Evolutionary conservation across 2,797 vertebrate genomes (phyloP), one percentile per base, ranked within the genome.

Genomic region (Xenops minutus): DNA sequence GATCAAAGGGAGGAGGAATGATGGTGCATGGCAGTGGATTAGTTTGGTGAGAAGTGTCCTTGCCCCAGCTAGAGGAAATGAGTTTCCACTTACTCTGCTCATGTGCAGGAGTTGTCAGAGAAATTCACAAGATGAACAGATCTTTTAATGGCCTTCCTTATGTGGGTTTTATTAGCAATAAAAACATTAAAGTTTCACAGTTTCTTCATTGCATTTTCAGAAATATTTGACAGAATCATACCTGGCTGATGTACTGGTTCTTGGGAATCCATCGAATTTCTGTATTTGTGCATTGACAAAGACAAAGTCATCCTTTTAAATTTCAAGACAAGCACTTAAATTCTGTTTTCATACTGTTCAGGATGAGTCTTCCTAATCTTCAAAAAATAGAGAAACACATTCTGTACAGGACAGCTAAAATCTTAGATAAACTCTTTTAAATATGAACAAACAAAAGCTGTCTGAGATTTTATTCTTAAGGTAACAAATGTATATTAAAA

Each of bases 141-240:
- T 55, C 23, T 95, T 93, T 81, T 41, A 85, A 61, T 66, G 58
- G 37, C 17, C 92, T 96, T 95, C 32, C 59, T 76, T 62, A 62
- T 8, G 17, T 64, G 44, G 21, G 39, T 93, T 93, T 94, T 89
- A 62, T 85, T 94, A 89, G 23, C 36, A 76, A 92, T 64, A 51
- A 91, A 89, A 79, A 29, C 46, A 34, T 91, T 71, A 34, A 30
- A 68, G 32, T 80, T 94, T 93, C 39, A 71, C 14, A 34, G 18
- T 95, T 97, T 89, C 83, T 89, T 95, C 61, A 72, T 61, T 94
- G 21, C 27, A 44, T 95, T 93, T 97, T 93, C 64, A 87, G 86
- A 95, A 85, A 74, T 77, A 77, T 63, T 93, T 94, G 77, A 92
- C 44, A 95, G 27, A 13, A 83, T 55, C n/a, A 19, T 76, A 26